phyloP scores from a whole-genome alignment of 2,888 invertebrate genomes.

The Caradrina clavipalpis region DNA sequence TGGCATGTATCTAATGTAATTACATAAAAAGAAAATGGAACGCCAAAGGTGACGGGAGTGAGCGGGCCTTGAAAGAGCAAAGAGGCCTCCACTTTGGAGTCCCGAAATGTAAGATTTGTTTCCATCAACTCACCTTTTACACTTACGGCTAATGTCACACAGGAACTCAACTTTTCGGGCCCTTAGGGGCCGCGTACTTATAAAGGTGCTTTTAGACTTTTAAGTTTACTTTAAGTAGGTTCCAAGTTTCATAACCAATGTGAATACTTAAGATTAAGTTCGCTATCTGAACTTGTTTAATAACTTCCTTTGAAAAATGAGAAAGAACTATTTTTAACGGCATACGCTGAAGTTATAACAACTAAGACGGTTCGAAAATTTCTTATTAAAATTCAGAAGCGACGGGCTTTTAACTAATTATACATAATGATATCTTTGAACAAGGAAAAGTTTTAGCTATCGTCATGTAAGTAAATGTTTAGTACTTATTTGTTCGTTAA shows the following conservation, averaged over 20 bases:
- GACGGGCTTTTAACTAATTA: conserved; percentile 59
- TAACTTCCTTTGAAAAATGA: conserved; percentile 72
- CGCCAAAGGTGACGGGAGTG: background rate
- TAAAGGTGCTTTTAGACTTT: conserved; percentile 45
- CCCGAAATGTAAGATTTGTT: conserved; percentile 36
- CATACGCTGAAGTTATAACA: conserved; percentile 73
- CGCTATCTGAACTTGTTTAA: conserved; percentile 69
- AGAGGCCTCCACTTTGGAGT: conserved; percentile 17
- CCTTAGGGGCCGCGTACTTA: background rate
- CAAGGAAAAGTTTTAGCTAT: conserved; percentile 46
- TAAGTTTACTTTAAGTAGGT: conserved; percentile 43
- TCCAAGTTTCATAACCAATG: conserved; percentile 46
- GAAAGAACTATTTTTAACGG: conserved; percentile 76
- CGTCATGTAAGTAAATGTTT: conserved; percentile 50
- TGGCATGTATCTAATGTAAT: conserved; percentile 18
- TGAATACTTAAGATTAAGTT: conserved; percentile 57
- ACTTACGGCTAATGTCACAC: conserved; percentile 30
- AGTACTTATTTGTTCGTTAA: conserved; percentile 52
- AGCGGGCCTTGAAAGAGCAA: conserved; percentile 26
- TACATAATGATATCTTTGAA: conserved; percentile 56
- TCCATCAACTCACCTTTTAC: conserved; percentile 18
- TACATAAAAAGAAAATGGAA: conserved; percentile 30
- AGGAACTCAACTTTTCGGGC: conserved; percentile 1
- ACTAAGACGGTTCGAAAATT: conserved; percentile 74
- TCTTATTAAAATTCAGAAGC: conserved; percentile 70